Base-by-base conservation (phyloP, 2,113 vertebrate genomes). In the Thunnus maccoyii region DNA sequence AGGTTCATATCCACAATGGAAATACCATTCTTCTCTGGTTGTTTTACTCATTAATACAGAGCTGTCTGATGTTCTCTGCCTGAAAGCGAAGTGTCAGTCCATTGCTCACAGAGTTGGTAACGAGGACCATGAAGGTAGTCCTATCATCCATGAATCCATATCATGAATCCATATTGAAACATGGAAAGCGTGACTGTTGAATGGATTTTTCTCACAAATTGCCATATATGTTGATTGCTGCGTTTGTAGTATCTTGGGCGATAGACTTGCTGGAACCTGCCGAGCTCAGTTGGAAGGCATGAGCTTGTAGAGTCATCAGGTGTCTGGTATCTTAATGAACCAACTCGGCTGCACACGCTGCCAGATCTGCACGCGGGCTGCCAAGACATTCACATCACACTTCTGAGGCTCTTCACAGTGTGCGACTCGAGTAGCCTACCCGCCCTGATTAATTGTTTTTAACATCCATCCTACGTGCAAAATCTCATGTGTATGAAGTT, bases 261-360 rank as follows among this genome's bases (percentile, higher is more conserved):
- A 65, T 48, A 52, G 84, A 69, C 90, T 70, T 88, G 88, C 77
- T 78, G 0, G 3, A 69, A 89, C 92, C 84, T 87, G 92, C 78
- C 41, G 41, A 77, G 64, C 88, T 88, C 70, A 74, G 84, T 86
- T 80, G 71, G 27, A 88, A 80, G 83, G 69, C 79, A 32, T 18
- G 79, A 71, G 61, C 16, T 3, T 55, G 65, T 63, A 46, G 79
- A 90, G 76, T 70, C 79, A 27, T 48, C 78, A 82, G 74, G 81
- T 77, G 78, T 82, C 84, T 77, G 57, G 64, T 2, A 52, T 68
- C 55, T 82, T 78, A 84, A 84, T 76, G 84, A 85, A 67, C 30
- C 61, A 32, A 67, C 58, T 41, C 47, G 25, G 69, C 76, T 46
- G 60, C 72, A 72, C 70, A 18, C 16, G 25, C 47, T 46, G 83